Base-by-base conservation (phyloP, 2,797 vertebrate species). In the Anas bahamensis region DNA sequence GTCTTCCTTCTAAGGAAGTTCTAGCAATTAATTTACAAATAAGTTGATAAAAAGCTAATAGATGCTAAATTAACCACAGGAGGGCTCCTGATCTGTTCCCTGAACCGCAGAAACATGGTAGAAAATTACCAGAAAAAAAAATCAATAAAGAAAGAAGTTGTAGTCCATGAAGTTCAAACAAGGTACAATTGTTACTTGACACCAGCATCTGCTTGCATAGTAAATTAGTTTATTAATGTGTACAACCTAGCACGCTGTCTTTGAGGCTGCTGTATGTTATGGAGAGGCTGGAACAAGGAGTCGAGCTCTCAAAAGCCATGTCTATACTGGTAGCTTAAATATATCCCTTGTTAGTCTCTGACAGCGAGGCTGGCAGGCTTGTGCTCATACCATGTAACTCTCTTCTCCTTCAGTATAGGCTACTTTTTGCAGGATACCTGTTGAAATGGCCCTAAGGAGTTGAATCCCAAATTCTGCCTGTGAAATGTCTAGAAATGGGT, bases 11-110 rank as follows among this genome's bases (percentile, higher is more conserved):
- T 42, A 31, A 91, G 28, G 18, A 42, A 80, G 53, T 33, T 46
- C 24, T 22, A 61, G 31, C n/a, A 77, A 83, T 48, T 88, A 56
- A 85, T 85, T 83, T 74, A 75, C 87, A 64, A 84, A 60, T 48
- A 82, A 72, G 42, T n/a, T 89, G 91, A 82, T 83, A 46, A 82
- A 89, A 88, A 80, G 66, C 41, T 74, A 84, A 82, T 85, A 81
- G 80, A 52, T 63, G 33, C 56, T 68, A 41, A 86, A 94, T 71
- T 63, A 91, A 59, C 81, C 71, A 39, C 48, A 31, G 53, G 33
- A 83, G 41, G 46, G 17, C 8, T 90, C 16, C 23, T 48, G 64
- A 48, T 69, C 61, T 57, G 29, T 65, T 87, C 42, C 21, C 75
- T 26, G 59, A 90, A 73, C 57, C 0, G 0, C 56, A 74, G 26